Conservation (phyloP, 2,797 vertebrate species). For the Danio aesculapii region DNA sequence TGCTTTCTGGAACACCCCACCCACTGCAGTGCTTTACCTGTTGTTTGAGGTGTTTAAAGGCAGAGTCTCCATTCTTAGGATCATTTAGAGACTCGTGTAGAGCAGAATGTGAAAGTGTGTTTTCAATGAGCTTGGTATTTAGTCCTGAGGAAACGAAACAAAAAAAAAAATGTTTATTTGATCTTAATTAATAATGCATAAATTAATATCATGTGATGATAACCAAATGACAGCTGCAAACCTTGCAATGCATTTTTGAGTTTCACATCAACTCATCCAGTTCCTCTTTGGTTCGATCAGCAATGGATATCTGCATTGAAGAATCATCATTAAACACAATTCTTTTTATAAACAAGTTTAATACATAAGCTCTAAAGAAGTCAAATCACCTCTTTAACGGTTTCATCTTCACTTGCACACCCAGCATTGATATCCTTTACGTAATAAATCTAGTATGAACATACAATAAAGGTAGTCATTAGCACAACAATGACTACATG, state of each 20-base stretch:
- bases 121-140: slow-evolving; percentile 75
- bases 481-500: background rate
- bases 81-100: slow-evolving; percentile 85
- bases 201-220: background rate
- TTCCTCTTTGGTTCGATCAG: slow-evolving; percentile 80
- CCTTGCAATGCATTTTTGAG: slow-evolving; percentile 82
- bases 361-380: background rate
- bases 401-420: slow-evolving; percentile 72
- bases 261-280: slow-evolving; percentile 81
- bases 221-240: slow-evolving; percentile 65
- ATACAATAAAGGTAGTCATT: slow-evolving; percentile 7
- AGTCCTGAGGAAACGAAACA: slow-evolving; percentile 74
- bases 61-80: slow-evolving; percentile 91
- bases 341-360: background rate
- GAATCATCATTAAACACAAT: background rate
- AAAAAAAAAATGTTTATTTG: background rate
- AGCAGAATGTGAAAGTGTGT: slow-evolving; percentile 82
- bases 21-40: slow-evolving; percentile 80
- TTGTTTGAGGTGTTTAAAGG: slow-evolving; percentile 94
- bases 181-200: background rate
- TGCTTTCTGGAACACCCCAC: no score
- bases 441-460: slow-evolving; percentile 85
- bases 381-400: slow-evolving; percentile 77
- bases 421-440: slow-evolving; percentile 90
- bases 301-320: slow-evolving; percentile 80